Evolutionary conservation across 2,888 invertebrate genomes (phyloP).

Genomic region (Drosophila nigricruria): DNA sequence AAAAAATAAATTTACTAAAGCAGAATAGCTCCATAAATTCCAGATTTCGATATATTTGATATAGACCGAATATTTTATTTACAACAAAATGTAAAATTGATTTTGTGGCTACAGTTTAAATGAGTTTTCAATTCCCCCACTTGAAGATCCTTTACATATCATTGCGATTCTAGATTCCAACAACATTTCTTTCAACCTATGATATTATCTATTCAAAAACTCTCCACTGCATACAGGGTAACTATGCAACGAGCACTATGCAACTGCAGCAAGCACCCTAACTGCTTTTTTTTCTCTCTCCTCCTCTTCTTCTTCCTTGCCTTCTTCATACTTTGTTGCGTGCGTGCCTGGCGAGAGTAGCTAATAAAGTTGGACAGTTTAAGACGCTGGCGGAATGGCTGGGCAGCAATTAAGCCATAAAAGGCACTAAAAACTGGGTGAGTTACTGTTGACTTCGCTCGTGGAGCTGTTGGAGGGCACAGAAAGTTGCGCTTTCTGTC

Average conservation of each 20-base stretch:
- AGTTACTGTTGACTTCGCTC: constrained; percentile 8
- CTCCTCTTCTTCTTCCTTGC: background rate
- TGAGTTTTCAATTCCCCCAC: too few relatives aligned
- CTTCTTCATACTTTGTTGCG: constrained; percentile 53
- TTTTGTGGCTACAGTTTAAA: too few relatives aligned
- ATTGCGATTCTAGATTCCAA: background rate
- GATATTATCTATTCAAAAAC: background rate
- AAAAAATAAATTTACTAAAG: too few relatives aligned
- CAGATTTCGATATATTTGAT: too few relatives aligned
- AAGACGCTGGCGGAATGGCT: constrained; percentile 42
- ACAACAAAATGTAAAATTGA: too few relatives aligned
- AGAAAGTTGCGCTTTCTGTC: constrained; percentile 38
- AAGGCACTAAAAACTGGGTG: constrained; percentile 43
- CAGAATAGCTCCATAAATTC: too few relatives aligned
- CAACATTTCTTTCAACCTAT: background rate
- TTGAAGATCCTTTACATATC: too few relatives aligned
- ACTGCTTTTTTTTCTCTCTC: background rate
- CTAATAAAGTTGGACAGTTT: constrained; percentile 68
- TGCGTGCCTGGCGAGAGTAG: constrained; percentile 50
- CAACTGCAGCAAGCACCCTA: background rate
- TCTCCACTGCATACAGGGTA: background rate
- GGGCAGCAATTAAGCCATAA: constrained; percentile 60
- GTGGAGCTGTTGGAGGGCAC: background rate
- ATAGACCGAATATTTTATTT: too few relatives aligned
- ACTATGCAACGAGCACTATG: background rate